Evolutionary conservation across 2,113 vertebrate species (phyloP).

Genomic region (Rhinolophus sinicus): DNA sequence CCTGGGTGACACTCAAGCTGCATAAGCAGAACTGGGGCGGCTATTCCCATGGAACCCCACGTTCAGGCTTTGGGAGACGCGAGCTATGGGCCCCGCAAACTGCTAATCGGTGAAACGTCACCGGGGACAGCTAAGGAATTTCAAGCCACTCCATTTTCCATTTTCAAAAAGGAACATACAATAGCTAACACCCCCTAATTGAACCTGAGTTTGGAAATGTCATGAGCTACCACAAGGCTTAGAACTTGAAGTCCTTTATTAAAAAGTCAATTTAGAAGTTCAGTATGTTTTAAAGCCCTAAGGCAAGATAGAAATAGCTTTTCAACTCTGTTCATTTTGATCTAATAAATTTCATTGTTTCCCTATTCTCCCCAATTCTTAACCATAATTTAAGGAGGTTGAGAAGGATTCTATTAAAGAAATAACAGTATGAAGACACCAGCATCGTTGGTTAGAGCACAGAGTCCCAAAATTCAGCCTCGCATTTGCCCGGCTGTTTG

Average conservation of each 20-base stretch:
- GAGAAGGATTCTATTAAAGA: background rate
- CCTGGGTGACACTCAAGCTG: background rate
- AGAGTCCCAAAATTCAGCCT: too few species aligned
- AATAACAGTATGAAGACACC: background rate
- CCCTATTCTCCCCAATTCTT: background rate
- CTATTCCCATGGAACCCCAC: background rate
- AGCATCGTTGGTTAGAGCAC: too few species aligned
- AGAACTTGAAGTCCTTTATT: background rate
- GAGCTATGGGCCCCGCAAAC: too few species aligned
- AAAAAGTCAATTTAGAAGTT: conserved; percentile 15
- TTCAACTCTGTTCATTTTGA: background rate
- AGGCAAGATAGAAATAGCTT: background rate
- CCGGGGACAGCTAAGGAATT: background rate
- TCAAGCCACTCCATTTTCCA: background rate
- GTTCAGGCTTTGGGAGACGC: too few species aligned
- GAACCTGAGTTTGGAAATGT: background rate
- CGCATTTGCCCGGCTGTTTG: background rate
- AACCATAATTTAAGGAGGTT: background rate
- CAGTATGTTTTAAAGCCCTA: background rate
- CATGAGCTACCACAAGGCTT: background rate
- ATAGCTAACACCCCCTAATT: background rate
- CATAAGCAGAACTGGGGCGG: rapidly evolving
- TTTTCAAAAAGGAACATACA: background rate
- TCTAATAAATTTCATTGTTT: too few species aligned
- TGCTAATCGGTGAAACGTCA: too few species aligned